Evolutionary conservation across 2,888 invertebrate species (phyloP).

Genomic region (Capitulum mitella): DNA sequence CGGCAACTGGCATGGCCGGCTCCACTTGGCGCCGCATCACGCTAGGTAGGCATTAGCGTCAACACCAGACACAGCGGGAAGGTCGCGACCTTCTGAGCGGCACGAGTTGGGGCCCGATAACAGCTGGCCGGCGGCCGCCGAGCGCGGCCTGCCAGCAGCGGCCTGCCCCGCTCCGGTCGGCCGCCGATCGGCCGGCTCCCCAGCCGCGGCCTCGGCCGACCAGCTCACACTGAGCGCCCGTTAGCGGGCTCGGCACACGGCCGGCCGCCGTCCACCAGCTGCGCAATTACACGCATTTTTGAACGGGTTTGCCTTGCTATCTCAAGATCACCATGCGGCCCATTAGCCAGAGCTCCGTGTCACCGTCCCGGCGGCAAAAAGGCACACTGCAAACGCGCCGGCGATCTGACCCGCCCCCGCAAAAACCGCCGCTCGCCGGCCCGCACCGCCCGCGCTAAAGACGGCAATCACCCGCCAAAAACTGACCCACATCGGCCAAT

Average conservation of each 20-base stretch:
- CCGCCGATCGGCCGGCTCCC: too few species aligned
- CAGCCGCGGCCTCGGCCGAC: too few species aligned
- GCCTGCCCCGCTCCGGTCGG: too few species aligned
- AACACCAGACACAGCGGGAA: neutral
- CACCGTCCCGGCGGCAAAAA: slow-evolving; percentile 1
- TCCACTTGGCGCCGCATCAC: neutral
- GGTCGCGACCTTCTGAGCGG: neutral
- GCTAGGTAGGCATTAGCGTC: slow-evolving; percentile 4
- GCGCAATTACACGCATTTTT: neutral
- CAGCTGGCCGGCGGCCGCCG: neutral
- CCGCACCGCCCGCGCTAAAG: neutral
- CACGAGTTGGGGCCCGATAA: neutral
- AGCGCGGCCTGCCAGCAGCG: neutral
- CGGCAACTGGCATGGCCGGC: neutral
- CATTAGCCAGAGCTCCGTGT: neutral
- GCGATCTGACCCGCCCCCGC: neutral
- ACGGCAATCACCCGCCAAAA: slow-evolving; percentile 19
- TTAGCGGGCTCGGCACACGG: too few species aligned
- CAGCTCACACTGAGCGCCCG: too few species aligned
- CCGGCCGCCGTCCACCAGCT: neutral
- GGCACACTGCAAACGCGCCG: neutral
- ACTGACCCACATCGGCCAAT: slow-evolving; percentile 19
- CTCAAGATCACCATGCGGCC: neutral
- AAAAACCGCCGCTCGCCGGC: neutral
- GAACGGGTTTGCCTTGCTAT: neutral